Evolutionary conservation across 2,113 vertebrate genomes (phyloP).

Genomic region (Heterotis niloticus): DNA sequence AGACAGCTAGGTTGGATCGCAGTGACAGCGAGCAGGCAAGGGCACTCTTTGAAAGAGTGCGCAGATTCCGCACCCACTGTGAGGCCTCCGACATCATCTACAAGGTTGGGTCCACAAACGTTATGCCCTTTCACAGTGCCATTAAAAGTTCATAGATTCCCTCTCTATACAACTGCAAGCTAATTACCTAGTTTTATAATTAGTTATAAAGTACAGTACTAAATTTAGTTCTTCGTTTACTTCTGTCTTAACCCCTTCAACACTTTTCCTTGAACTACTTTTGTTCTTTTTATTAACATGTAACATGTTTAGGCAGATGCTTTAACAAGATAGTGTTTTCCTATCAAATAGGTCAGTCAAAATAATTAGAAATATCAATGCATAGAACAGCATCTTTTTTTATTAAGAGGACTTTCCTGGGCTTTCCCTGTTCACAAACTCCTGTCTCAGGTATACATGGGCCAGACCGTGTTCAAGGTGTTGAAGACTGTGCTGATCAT

Average conservation of each 20-base stretch:
- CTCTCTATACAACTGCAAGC: background rate
- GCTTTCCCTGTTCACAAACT: background rate
- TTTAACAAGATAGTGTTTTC: no score
- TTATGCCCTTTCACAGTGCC: background rate
- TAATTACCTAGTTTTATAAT: background rate
- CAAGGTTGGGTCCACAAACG: constrained; percentile 49
- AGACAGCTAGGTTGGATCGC: constrained; percentile 57
- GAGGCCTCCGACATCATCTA: constrained; percentile 70
- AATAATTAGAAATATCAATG: no score
- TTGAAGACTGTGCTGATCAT: constrained; percentile 61
- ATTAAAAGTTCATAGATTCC: background rate
- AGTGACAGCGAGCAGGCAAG: constrained; percentile 72
- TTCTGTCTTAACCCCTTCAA: no score
- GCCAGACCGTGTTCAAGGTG: constrained; percentile 68
- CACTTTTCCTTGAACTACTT: no score
- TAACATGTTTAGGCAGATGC: no score
- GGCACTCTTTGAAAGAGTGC: constrained; percentile 73
- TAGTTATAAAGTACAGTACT: background rate
- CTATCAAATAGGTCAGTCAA: no score
- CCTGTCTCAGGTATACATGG: constrained; percentile 62
- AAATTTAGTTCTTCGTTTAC: no score
- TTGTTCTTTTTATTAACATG: no score
- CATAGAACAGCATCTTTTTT: no score
- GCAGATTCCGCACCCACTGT: constrained; percentile 66
- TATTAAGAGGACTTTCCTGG: no score